Evolutionary conservation across 1,140 invertebrate species (phyloP), one percentile per base, ranked within the genome.

Genomic region (Chlorops oryzae): DNA sequence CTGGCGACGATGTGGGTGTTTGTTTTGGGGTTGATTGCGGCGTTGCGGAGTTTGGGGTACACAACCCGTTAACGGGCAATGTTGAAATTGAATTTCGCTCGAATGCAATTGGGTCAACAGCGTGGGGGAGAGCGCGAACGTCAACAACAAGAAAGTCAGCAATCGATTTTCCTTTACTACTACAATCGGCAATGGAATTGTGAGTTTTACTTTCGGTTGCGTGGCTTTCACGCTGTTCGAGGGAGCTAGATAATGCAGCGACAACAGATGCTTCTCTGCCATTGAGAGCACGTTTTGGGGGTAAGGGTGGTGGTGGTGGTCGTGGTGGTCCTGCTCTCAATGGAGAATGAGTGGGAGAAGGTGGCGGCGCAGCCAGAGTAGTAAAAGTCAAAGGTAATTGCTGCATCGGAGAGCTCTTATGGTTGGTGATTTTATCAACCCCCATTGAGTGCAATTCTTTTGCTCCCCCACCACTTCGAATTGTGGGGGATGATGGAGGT

Each of bases 21-120:
- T 7, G 6, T 40, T 40, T 13, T 45, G 21, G 12, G 38, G 43
- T 13, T 39, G 23, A 12, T 50, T n/a, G 27, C 6, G 22, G 18
- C 13, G 27, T 12, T 23, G 21, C 3, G 13, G 21, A 22, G n/a
- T 21, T 24, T 37, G 41, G 6, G 15, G 37, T 47, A 27, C 25
- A 4, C 15, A 25, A 25, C 25, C 53, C 58, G 50, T 62, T 22
- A 56, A 47, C 58, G 53, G 58, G 63, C 61, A 59, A 62, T 61
- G 61, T 50, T 67, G 62, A 59, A 23, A 21, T 40, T 34, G 18
- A n/a, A 61, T 52, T 62, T 52, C 64, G 38, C n/a, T n/a, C n/a
- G n/a, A n/a, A n/a, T n/a, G 45, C 52, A 67, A 63, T 63, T 68
- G 62, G 65, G 65, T 66, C 63, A 66, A 21, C 44, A 37, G 44